Conservation (phyloP, 2,797 vertebrate species). For the Galagoides demidoff region DNA sequence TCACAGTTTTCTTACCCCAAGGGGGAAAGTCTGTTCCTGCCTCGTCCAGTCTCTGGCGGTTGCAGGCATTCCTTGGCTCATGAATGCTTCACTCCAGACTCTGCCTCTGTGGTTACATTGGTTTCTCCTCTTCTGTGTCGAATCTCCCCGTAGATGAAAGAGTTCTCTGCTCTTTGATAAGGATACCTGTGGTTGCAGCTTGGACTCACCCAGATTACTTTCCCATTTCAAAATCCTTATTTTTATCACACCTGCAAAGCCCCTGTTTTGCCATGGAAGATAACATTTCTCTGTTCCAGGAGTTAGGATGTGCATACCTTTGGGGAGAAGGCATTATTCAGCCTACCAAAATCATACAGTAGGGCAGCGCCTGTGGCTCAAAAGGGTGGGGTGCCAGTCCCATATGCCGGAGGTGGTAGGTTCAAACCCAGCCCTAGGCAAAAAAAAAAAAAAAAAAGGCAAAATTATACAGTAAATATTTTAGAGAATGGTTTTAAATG, state of each 20-base stretch:
- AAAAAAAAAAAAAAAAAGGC: too few relatives aligned
- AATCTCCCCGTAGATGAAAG: not conserved
- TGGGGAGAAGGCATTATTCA: not conserved
- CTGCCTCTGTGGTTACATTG: not conserved
- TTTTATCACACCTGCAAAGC: not conserved
- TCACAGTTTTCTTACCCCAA: not conserved
- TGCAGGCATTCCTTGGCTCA: not conserved
- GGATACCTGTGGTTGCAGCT: not conserved
- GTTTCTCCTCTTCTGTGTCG: not conserved
- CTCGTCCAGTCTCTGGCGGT: not conserved
- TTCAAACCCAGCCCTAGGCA: too few relatives aligned
- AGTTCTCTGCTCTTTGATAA: not conserved
- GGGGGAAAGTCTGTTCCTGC: not conserved
- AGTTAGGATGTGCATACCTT: not conserved
- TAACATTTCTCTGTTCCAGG: not conserved
- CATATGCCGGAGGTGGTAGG: too few relatives aligned
- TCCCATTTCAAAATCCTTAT: not conserved
- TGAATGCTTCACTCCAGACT: not conserved
- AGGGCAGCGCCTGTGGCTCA: not conserved
- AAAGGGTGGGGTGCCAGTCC: too few relatives aligned
- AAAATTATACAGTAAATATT: not conserved
- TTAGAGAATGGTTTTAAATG: conserved; percentile 8
- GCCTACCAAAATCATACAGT: not conserved
- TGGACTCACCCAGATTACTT: not conserved
- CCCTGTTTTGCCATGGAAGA: not conserved